These are phyloP conservation scores for Neocloeon triangulifer DNA, from an alignment of 1,140 invertebrate genomes.

Conservation along the genomic window DNA sequence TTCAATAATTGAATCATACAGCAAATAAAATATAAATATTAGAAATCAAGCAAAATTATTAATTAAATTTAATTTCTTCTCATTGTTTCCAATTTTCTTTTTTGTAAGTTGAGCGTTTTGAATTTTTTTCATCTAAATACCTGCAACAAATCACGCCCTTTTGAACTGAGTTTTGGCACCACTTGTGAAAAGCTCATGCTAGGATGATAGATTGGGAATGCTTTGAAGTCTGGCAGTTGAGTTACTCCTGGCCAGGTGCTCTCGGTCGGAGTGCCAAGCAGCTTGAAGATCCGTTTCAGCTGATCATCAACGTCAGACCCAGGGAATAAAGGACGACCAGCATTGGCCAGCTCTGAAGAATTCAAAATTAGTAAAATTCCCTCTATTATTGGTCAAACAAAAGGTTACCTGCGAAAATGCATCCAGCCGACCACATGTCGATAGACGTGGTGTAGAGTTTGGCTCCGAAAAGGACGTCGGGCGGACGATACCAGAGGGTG, in stretches of 20 bases:
- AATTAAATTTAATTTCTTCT: too few relatives aligned
- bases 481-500: constrained; percentile 89
- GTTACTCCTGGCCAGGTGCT: constrained; percentile 88
- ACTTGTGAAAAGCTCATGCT: constrained; percentile 53
- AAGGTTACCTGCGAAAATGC: constrained; percentile 92
- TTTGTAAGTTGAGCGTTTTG: too few relatives aligned
- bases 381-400: too few relatives aligned
- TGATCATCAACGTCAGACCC: constrained; percentile 98
- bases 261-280: constrained; percentile 87
- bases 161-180: constrained; percentile 81
- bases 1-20: too few relatives aligned
- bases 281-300: constrained; percentile 93
- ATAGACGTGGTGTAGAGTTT: constrained; percentile 98
- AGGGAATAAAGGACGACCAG: constrained; percentile 68
- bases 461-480: constrained; percentile 96
- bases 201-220: constrained; percentile 78
- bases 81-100: too few relatives aligned
- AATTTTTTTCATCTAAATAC: too few relatives aligned
- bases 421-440: constrained; percentile 99
- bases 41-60: too few relatives aligned
- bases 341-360: constrained; percentile 43
- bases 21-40: too few relatives aligned
- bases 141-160: constrained; percentile 79
- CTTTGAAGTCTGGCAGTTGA: constrained; percentile 90
- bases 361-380: too few relatives aligned